phyloP scores from a whole-genome alignment of 2,113 vertebrate genomes.

The Desmodus rotundus region DNA sequence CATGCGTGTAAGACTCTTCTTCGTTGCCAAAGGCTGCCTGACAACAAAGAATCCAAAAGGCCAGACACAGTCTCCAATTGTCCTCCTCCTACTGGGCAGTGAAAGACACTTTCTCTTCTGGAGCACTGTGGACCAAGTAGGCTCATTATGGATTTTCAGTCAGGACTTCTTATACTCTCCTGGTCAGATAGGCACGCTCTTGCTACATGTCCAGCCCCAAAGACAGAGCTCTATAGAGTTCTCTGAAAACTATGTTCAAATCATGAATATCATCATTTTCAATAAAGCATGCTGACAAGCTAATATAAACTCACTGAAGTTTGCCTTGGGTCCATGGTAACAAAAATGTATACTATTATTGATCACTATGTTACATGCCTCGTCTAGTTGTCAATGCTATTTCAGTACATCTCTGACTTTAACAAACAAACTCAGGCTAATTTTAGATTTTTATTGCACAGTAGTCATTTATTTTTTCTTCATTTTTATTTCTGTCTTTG shows the following conservation, averaged over 20 bases:
- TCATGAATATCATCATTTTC: not conserved
- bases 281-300: not conserved
- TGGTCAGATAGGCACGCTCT: not conserved
- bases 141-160: not conserved
- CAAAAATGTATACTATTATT: not conserved
- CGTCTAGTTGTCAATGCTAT: not conserved
- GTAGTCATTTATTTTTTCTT: not conserved
- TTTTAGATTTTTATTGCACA: not conserved
- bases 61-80: not conserved
- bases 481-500: not conserved
- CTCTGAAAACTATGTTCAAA: not conserved
- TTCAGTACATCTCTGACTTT: not conserved
- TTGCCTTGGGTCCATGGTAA: not conserved
- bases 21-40: not conserved
- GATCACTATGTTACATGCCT: not conserved
- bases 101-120: not conserved
- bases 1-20: not conserved
- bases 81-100: not conserved
- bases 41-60: not conserved
- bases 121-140: not conserved
- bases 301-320: not conserved
- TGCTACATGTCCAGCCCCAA: not conserved
- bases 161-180: not conserved
- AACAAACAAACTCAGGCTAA: not conserved
- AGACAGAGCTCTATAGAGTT: not conserved